Evolutionary conservation across 2,113 vertebrate species (phyloP).

Genomic region (Sander lucioperca): DNA sequence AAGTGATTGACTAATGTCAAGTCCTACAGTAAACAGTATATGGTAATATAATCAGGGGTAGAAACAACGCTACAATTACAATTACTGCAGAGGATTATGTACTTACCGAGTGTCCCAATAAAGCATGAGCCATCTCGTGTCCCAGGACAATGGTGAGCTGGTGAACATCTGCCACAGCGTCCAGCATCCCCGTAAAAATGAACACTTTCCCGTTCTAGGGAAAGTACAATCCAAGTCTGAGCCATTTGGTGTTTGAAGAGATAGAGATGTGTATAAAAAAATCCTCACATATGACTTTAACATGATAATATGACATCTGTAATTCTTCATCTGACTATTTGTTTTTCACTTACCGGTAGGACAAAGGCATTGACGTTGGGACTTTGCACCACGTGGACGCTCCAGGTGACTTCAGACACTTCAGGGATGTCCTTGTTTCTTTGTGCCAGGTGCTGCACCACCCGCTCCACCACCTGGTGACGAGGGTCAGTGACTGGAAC

Average conservation of each 20-base stretch:
- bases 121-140: slow-evolving; percentile 95
- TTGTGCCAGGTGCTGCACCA: slow-evolving; percentile 87
- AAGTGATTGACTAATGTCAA: neutral
- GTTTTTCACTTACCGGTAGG: slow-evolving; percentile 88
- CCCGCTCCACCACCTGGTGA: slow-evolving; percentile 86
- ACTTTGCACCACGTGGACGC: slow-evolving; percentile 90
- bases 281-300: neutral
- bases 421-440: slow-evolving; percentile 92
- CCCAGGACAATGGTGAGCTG: slow-evolving; percentile 92
- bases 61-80: neutral
- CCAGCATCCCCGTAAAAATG: slow-evolving; percentile 94
- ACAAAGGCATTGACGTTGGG: slow-evolving; percentile 91
- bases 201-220: slow-evolving; percentile 93
- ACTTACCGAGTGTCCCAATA: slow-evolving; percentile 94
- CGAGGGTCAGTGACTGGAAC: slow-evolving; percentile 86
- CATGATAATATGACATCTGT: neutral
- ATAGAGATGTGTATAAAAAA: neutral
- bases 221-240: slow-evolving; percentile 31
- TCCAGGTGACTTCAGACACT: slow-evolving; percentile 87
- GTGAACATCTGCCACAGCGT: slow-evolving; percentile 88
- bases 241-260: neutral
- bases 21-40: neutral
- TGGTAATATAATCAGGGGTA: neutral
- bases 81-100: neutral
- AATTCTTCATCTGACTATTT: neutral